A percentile compares a stretch with the other conserved stretches of the same genome.
Evolutionary conservation across 2,113 vertebrate species (phyloP).

Genomic region (Accipiter cooperii): DNA sequence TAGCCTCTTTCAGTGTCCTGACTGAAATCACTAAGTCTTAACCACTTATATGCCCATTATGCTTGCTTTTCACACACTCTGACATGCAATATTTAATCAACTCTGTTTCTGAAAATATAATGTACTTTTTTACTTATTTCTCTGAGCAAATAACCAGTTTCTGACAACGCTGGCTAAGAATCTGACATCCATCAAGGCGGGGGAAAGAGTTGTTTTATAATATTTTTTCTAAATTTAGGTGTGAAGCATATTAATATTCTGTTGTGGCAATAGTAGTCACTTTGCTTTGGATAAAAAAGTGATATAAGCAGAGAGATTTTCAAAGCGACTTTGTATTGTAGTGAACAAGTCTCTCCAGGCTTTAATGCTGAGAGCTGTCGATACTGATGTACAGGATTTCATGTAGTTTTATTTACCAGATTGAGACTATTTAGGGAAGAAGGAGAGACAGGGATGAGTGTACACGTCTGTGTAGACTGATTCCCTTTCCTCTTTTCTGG

Average conservation of each 20-base stretch:
- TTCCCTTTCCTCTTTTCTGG: not conserved
- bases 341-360: not conserved
- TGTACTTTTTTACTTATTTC: not conserved
- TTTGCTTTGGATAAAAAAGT: conserved; percentile 41
- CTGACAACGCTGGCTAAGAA: not conserved
- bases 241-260: conserved; percentile 39
- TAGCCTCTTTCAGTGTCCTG: not conserved
- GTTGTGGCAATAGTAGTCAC: conserved; percentile 13
- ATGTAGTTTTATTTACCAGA: conserved; percentile 15
- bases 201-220: not conserved
- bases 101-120: not conserved
- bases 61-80: not conserved
- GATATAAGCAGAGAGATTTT: conserved; percentile 5
- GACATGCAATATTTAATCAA: not conserved
- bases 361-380: not conserved
- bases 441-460: not conserved
- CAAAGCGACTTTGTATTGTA: conserved; percentile 1
- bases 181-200: not conserved
- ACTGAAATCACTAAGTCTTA: not conserved
- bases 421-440: not conserved
- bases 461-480: not conserved
- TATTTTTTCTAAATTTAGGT: conserved; percentile 25
- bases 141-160: not conserved
- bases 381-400: not conserved
- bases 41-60: no score